Conservation (phyloP, 1,140 invertebrate genomes). For the Galendromus occidentalis region DNA sequence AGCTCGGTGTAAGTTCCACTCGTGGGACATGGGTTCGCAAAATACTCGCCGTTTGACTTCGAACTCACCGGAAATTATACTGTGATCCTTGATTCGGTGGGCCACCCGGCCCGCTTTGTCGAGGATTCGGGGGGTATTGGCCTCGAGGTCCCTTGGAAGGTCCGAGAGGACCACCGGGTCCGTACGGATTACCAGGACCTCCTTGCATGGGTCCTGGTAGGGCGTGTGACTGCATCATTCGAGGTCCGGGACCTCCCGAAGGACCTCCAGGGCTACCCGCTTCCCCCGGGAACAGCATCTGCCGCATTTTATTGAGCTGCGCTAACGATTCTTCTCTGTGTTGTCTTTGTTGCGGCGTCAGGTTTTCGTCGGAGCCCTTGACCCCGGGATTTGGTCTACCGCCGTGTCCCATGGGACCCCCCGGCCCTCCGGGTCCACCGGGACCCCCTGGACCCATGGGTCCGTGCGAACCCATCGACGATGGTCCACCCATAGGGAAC, state of each 20-base stretch:
- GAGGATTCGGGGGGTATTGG: not conserved
- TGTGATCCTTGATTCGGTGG: not conserved
- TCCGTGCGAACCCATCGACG: constrained; percentile 17
- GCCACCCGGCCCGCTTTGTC: not conserved
- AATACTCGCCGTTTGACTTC: not conserved
- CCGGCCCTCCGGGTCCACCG: constrained; percentile 19
- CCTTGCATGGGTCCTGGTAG: constrained; percentile 6
- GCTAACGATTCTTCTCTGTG: constrained; percentile 78
- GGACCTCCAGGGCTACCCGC: constrained; percentile 11
- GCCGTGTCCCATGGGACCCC: constrained; percentile 15
- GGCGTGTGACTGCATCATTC: constrained; percentile 21
- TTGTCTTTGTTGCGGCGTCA: constrained; percentile 76
- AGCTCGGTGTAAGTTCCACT: too few relatives aligned
- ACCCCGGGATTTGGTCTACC: constrained; percentile 29
- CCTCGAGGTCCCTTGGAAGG: constrained; percentile 3
- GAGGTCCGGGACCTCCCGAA: constrained; percentile 19
- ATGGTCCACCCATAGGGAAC: not conserved
- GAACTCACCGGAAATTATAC: constrained; percentile 5
- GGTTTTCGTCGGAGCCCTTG: constrained; percentile 83
- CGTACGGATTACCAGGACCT: constrained; percentile 17
- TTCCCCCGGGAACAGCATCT: constrained; percentile 62
- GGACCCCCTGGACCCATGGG: constrained; percentile 20
- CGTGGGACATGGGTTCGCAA: not conserved
- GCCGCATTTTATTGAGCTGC: constrained; percentile 72
- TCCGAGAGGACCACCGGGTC: constrained; percentile 15